Base-by-base conservation (phyloP, 2,888 invertebrate species). In the Pseudanteris insignis region DNA sequence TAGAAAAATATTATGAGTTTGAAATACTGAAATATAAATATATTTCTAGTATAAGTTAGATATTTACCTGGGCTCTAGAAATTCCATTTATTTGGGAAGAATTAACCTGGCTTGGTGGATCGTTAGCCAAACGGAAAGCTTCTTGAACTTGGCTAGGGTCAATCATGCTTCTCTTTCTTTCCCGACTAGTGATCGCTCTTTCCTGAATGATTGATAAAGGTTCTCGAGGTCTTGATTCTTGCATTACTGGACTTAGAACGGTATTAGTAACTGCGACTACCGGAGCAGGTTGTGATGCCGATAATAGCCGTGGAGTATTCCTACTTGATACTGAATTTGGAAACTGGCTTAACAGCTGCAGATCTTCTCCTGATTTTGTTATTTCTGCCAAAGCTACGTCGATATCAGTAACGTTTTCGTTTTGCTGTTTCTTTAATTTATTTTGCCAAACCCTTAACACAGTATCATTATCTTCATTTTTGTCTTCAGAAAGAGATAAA, bases 381-480 rank as follows among this genome's bases (percentile, higher is more conserved):
- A 81, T 80, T 21, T 81, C 76, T 2, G 79, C 76, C 5, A 81
- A 61, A 2, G 81, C 79, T 2, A 74, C 71, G n/a, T 79, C 77
- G 6, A 76, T 75, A 12, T 78, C 77, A 9, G 73, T 71, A 24
- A 68, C 67, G n/a, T 71, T 81, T 11, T 24, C 43, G 1, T 55
- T 40, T 2, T 55, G 44, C 3, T 59, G 50, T 9, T 59, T 78
- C 75, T 87, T 88, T 37, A 89, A 79, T 76, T 88, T 84, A 43
- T 88, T 88, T 73, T 90, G 88, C 89, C 89, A 89, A 50, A 85
- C 84, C 69, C 86, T 86, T 25, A 89, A 76, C 77, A 79, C 70
- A 11, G 70, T 51, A 4, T 65, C 63, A 4, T 84, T 70, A 13
- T 77, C 74, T 1, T 83, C 82, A 1, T 75, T 74, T 2, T 83